phyloP scores from a whole-genome alignment of 2,888 invertebrate genomes.

The Lomographa bimaculata region DNA sequence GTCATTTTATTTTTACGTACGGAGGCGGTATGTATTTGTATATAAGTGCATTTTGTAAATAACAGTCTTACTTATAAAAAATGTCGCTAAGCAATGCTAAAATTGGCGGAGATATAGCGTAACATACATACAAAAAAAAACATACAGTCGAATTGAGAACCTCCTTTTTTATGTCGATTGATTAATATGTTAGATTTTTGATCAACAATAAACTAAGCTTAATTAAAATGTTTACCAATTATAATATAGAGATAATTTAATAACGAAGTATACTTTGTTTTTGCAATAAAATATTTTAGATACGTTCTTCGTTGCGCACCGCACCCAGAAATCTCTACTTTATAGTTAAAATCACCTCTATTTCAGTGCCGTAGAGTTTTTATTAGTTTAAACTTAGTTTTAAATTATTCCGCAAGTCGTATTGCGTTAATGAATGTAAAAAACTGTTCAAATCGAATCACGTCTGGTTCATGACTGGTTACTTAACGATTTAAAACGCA shows the following conservation, averaged over 20 bases:
- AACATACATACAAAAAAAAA: too few relatives aligned
- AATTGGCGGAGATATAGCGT: too few relatives aligned
- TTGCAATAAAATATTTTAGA: slow-evolving; percentile 14
- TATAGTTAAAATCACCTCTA: slow-evolving; percentile 4
- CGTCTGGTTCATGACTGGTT: slow-evolving; percentile 29
- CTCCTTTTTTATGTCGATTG: too few relatives aligned
- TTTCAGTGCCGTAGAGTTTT: slow-evolving; percentile 7
- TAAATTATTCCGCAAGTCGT: slow-evolving; percentile 23
- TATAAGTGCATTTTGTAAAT: too few relatives aligned
- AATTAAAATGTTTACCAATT: too few relatives aligned
- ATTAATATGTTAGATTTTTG: too few relatives aligned
- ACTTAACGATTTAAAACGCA: slow-evolving; percentile 20
- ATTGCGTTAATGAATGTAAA: slow-evolving; percentile 31
- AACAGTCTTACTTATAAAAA: too few relatives aligned
- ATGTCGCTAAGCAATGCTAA: too few relatives aligned
- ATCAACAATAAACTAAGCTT: too few relatives aligned
- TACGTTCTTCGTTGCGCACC: too few relatives aligned
- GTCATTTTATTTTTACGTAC: slow-evolving; percentile 1
- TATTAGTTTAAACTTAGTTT: slow-evolving; percentile 1
- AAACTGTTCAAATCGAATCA: slow-evolving; percentile 32
- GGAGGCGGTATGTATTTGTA: too few relatives aligned
- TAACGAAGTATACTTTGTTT: slow-evolving; percentile 11
- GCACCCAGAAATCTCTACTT: neutral
- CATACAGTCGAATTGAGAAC: too few relatives aligned
- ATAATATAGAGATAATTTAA: slow-evolving; percentile 21